Conservation (phyloP, 2,797 vertebrate genomes). For the Sarcoramphus papa region DNA sequence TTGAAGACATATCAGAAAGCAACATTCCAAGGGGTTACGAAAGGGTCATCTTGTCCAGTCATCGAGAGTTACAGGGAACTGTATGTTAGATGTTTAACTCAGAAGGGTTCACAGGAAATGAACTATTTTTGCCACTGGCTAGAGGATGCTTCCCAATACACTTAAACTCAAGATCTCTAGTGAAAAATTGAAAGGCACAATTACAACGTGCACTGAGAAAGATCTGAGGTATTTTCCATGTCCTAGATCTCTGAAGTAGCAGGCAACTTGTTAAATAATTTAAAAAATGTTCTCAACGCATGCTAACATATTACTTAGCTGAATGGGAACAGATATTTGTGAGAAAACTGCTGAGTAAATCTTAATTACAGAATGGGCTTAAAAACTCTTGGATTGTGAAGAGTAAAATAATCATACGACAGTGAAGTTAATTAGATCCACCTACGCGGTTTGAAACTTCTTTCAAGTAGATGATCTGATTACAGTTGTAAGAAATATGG, state of each 20-base stretch:
- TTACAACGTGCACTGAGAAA: not conserved
- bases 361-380: constrained; percentile 47
- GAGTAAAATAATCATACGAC: constrained; percentile 21
- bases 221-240: not conserved
- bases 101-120: not conserved
- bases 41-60: not conserved
- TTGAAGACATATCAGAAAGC: not conserved
- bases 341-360: constrained; percentile 1
- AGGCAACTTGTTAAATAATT: constrained; percentile 5
- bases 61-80: not conserved
- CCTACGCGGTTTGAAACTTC: constrained; percentile 48
- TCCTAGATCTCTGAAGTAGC: not conserved
- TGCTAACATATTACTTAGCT: not conserved
- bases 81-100: not conserved
- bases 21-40: not conserved
- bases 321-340: not conserved
- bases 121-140: not conserved
- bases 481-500: constrained; percentile 60
- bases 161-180: not conserved
- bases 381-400: constrained; percentile 28
- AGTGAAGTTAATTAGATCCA: constrained; percentile 63
- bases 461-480: constrained; percentile 64
- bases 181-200: not conserved
- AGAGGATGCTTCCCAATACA: not conserved
- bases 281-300: not conserved